phyloP scores from a whole-genome alignment of 2,113 vertebrate species.

The Phrynosoma blainvillii region DNA sequence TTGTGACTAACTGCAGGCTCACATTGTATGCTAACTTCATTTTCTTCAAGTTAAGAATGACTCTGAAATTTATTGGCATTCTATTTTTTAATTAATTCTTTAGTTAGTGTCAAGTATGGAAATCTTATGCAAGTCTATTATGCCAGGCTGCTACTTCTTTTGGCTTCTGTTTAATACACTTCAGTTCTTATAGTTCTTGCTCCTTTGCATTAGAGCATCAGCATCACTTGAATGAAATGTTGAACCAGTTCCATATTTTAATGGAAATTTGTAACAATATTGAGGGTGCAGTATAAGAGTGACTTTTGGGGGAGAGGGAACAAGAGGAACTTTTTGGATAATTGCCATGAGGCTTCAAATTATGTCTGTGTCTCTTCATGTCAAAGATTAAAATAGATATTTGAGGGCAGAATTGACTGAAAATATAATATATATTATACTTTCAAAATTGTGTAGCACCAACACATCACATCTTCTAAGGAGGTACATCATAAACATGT shows the following conservation, averaged over 20 bases:
- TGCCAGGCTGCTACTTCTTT: not conserved
- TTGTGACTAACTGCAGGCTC: not conserved
- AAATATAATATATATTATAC: not conserved
- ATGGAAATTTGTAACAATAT: constrained; percentile 31
- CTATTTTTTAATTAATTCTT: constrained; percentile 3
- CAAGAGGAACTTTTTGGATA: constrained; percentile 7
- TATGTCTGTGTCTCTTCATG: not conserved
- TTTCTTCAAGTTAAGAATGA: constrained; percentile 45
- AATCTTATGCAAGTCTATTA: not conserved
- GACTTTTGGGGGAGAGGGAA: not conserved
- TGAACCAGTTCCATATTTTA: constrained; percentile 43
- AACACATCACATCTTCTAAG: not conserved
- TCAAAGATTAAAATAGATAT: constrained; percentile 31
- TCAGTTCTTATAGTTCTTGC: constrained; percentile 2
- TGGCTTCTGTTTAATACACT: constrained; percentile 29
- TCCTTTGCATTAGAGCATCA: constrained; percentile 12
- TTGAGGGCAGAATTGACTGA: not conserved
- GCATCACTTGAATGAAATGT: constrained; percentile 28
- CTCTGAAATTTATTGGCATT: constrained; percentile 17
- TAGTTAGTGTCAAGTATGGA: not conserved
- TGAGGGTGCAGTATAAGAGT: constrained; percentile 13
- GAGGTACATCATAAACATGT: not conserved
- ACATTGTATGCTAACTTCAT: not conserved
- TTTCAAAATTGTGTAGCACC: constrained; percentile 8
- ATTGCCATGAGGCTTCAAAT: not conserved